These are phyloP conservation scores for Tetropium fuscum DNA, from an alignment of 2,888 invertebrate genomes.

Conservation along the genomic window DNA sequence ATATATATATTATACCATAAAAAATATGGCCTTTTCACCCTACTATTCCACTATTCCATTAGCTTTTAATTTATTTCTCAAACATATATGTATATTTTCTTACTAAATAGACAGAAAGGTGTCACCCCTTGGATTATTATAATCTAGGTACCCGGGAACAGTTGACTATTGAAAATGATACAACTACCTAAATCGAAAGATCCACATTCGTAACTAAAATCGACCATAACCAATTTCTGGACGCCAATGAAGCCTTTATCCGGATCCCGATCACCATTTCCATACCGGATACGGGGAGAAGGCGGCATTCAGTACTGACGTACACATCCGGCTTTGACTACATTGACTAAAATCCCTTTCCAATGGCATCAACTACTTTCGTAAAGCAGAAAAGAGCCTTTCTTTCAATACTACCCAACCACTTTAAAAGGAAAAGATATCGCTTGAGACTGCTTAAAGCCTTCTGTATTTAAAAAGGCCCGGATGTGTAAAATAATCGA, in stretches of 20 bases:
- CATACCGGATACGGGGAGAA: conserved; percentile 30
- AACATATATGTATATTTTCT: too few relatives aligned
- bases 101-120: too few relatives aligned
- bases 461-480: conserved; percentile 38
- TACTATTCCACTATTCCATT: too few relatives aligned
- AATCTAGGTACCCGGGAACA: too few relatives aligned
- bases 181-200: too few relatives aligned
- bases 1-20: too few relatives aligned
- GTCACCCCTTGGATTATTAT: too few relatives aligned
- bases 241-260: conserved; percentile 36
- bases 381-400: conserved; percentile 19
- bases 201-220: too few relatives aligned
- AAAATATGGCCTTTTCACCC: too few relatives aligned
- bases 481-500: conserved; percentile 31
- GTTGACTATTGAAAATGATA: too few relatives aligned
- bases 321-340: conserved; percentile 17
- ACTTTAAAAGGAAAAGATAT: conserved; percentile 34
- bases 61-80: too few relatives aligned
- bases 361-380: conserved; percentile 34
- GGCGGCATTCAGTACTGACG: conserved; percentile 24
- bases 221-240: conserved; percentile 22
- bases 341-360: conserved; percentile 20
- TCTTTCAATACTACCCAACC: conserved; percentile 25
- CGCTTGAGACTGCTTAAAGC: conserved; percentile 35
- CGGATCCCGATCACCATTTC: conserved; percentile 37